Conservation (phyloP, 2,797 vertebrate species). For the Prunella strophiata region DNA sequence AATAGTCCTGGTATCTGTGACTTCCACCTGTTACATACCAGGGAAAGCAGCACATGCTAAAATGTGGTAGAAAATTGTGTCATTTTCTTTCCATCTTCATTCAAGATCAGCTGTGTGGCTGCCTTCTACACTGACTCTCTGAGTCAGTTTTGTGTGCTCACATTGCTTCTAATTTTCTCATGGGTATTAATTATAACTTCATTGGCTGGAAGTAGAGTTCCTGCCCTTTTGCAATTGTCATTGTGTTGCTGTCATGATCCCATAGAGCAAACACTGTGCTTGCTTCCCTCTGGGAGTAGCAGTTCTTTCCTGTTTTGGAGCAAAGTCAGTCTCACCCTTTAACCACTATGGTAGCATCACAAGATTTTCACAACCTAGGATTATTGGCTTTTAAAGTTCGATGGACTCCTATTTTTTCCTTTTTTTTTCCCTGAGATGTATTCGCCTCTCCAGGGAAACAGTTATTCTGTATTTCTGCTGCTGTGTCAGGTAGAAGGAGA, state of each 20-base stretch:
- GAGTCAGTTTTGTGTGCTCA: not conserved
- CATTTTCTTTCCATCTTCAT: not conserved
- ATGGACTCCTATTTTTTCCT: not conserved
- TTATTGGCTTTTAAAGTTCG: not conserved
- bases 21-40: not conserved
- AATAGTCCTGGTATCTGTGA: not conserved
- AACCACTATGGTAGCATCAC: not conserved
- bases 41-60: not conserved
- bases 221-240: not conserved
- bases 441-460: not conserved
- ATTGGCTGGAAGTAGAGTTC: not conserved
- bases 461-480: not conserved
- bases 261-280: not conserved
- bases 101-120: not conserved
- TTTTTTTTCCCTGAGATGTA: not conserved
- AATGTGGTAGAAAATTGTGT: not conserved
- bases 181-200: not conserved
- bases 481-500: not conserved
- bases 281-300: not conserved
- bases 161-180: not conserved
- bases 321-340: not conserved
- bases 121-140: not conserved
- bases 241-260: not conserved
- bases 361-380: not conserved
- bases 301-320: conserved; percentile 8